phyloP scores from a whole-genome alignment of 2,888 invertebrate genomes.

The Antheraea assamensis region DNA sequence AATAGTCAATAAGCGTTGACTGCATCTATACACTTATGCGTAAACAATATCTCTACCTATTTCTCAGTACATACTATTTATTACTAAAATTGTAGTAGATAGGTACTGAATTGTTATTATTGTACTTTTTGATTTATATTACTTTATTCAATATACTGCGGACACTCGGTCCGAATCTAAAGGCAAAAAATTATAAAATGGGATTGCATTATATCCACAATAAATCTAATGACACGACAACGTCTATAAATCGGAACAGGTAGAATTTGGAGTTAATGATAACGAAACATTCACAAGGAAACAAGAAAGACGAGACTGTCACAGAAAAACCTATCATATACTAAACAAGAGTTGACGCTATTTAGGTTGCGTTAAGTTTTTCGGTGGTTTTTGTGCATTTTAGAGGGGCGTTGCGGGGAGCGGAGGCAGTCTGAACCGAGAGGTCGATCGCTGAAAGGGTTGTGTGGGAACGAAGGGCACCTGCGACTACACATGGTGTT shows the following conservation, averaged over 20 bases:
- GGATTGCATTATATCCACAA: conserved; percentile 80
- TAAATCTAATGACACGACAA: conserved; percentile 82
- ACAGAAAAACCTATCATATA: conserved; percentile 29
- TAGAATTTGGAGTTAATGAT: conserved; percentile 77
- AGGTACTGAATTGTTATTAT: neutral
- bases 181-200: conserved; percentile 68
- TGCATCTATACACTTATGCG: neutral
- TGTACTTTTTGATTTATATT: neutral
- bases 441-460: conserved; percentile 77
- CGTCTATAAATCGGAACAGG: conserved; percentile 80
- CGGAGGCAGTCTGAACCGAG: conserved; percentile 49
- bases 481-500: conserved; percentile 81
- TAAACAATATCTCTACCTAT: neutral
- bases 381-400: conserved; percentile 60
- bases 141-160: conserved; percentile 31
- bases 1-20: no score
- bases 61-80: no score
- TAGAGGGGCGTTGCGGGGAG: conserved; percentile 51
- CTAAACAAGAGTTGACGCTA: conserved; percentile 23
- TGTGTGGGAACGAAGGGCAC: conserved; percentile 83
- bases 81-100: neutral
- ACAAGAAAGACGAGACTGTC: conserved; percentile 32
- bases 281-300: conserved; percentile 34
- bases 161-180: conserved; percentile 55
- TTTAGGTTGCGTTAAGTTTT: conserved; percentile 38